phyloP scores from a whole-genome alignment of 2,797 vertebrate species.

The Sebastes kiyomatsui region DNA sequence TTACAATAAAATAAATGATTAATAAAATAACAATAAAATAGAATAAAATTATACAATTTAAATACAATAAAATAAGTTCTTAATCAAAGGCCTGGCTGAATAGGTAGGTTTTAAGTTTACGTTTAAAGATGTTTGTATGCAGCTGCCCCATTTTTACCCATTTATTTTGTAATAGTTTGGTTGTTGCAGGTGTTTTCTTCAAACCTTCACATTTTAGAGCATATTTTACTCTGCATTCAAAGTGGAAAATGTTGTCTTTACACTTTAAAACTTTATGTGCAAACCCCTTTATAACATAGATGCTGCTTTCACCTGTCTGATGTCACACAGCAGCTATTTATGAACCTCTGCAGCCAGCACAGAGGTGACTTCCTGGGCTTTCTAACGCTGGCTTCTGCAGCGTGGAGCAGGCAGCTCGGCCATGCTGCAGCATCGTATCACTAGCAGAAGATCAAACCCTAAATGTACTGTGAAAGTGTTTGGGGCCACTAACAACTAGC shows the following conservation, averaged over 20 bases:
- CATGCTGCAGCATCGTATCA: conserved; percentile 21
- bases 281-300: not conserved
- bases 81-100: too few species aligned
- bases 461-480: conserved; percentile 58
- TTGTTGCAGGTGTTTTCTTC: not conserved
- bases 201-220: not conserved
- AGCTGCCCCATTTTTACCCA: too few species aligned
- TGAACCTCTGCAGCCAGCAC: not conserved
- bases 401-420: conserved; percentile 17
- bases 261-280: not conserved
- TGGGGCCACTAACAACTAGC: conserved; percentile 45
- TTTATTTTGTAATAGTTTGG: too few species aligned
- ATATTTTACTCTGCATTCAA: too few species aligned
- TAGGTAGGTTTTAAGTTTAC: too few species aligned
- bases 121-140: too few species aligned
- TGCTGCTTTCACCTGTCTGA: not conserved
- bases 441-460: conserved; percentile 53
- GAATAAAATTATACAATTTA: too few species aligned
- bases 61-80: too few species aligned
- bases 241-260: too few species aligned
- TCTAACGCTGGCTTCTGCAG: not conserved
- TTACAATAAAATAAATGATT: too few species aligned
- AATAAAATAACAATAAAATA: too few species aligned
- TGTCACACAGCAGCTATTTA: not conserved
- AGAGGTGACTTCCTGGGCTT: not conserved